Evolutionary conservation across 2,888 invertebrate genomes (phyloP), one percentile per base, ranked within the genome.

Genomic region (Eupithecia centaureata): DNA sequence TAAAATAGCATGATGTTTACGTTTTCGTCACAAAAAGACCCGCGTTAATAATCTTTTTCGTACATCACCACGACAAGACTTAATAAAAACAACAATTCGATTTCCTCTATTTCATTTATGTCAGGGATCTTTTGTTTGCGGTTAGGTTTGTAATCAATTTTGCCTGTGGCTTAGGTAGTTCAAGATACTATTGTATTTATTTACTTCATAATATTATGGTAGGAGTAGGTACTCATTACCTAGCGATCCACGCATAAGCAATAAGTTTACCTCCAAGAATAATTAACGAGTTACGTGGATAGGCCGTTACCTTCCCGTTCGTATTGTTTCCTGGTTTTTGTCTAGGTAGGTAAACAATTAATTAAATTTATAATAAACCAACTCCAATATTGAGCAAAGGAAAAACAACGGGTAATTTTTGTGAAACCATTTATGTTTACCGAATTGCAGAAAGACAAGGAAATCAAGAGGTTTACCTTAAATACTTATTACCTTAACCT

Each of bases 51-150:
- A 12, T 22, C 18, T 47, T 3, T 22, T 10, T 18, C 1, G 42
- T 18, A 2, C 42, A 10, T 7, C 18, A 18, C 18, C 42, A 18
- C 47, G 22, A 22, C 10, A 22, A 0, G 18, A 51, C 51, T 38
- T n/a, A n/a, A n/a, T n/a, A n/a, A 38, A 38, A 18, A 27, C 27
- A 52, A 15, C 1, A 15, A 27, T 27, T 25, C 15, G 5, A 51
- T 51, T 51, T 27, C 52, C 52, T 52, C 52, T 52, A n/a, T 27
- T 27, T 27, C 15, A 15, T 25, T 42, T 51, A 13, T 27, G 52
- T 15, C 52, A 27, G 52, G 52, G 52, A 52, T 52, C 27, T 52
- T 52, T 52, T 52, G 52, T 52, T 52, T 52, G 52, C 52, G 52
- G 52, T 52, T 27, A 5, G 25, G 25, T 13, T 27, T 52, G 0